A percentile compares a stretch with the other conserved stretches of the same genome.
Conservation (phyloP, 92 coral and sea anemone species). For the Umimayanthus chanpuru region DNA sequence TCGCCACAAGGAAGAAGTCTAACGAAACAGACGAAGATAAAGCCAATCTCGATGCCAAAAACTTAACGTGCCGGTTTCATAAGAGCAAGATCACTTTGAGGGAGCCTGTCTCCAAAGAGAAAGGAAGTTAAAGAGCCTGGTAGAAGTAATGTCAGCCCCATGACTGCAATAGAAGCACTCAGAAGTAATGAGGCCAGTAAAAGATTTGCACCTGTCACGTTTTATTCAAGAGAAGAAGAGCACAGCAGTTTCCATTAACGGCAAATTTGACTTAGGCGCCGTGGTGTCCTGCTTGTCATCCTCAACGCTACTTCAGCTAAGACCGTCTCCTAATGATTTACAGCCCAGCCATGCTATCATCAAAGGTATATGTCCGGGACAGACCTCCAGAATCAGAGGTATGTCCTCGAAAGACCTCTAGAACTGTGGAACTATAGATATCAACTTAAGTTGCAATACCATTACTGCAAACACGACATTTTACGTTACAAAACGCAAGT, state of each 20-base stretch:
- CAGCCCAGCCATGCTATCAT: slow-evolving; percentile 55
- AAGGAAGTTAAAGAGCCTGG: slow-evolving; percentile 42
- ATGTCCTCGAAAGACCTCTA: no score
- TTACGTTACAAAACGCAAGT: no score
- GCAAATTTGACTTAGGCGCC: background rate
- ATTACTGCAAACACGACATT: no score
- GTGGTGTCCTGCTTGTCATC: slow-evolving; percentile 30
- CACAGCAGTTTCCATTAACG: slow-evolving; percentile 39
- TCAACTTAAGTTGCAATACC: no score
- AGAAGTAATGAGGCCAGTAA: no score
- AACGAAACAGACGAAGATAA: slow-evolving; percentile 49
- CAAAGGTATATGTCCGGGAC: slow-evolving; percentile 65
- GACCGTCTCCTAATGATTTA: slow-evolving; percentile 52
- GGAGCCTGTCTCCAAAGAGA: slow-evolving; percentile 59
- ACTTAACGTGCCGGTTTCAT: slow-evolving; percentile 60
- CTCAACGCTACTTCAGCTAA: slow-evolving; percentile 59
- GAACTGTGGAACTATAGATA: no score
- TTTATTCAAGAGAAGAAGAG: slow-evolving; percentile 36
- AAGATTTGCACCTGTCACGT: slow-evolving; percentile 58
- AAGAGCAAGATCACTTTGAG: slow-evolving; percentile 61
- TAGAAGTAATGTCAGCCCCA: slow-evolving; percentile 46
- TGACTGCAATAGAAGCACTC: slow-evolving; percentile 36
- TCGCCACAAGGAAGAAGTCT: slow-evolving; percentile 55
- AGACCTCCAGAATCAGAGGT: slow-evolving; percentile 67
- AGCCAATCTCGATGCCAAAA: slow-evolving; percentile 52